These are phyloP conservation scores for Heliocidaris tuberculata DNA, from an alignment of 35 echinoderm and acorn worm species.

Conservation along the genomic window DNA sequence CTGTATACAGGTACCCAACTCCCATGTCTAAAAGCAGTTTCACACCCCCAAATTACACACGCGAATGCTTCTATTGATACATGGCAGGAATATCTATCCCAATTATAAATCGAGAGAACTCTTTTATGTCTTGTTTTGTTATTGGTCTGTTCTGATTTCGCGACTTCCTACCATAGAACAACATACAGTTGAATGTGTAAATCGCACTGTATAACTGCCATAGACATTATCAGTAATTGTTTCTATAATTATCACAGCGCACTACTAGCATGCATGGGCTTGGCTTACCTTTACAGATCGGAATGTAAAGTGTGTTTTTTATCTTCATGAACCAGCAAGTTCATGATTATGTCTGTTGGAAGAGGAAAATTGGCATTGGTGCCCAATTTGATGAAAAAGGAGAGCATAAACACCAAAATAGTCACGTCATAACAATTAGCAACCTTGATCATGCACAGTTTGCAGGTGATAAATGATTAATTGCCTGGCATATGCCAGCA, in stretches of 20 bases:
- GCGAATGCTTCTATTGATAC: neutral
- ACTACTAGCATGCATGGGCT: neutral
- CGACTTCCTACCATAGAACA: neutral
- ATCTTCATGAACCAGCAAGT: neutral
- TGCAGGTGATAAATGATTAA: slow-evolving; percentile 4
- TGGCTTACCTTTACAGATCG: neutral
- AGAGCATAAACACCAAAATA: neutral
- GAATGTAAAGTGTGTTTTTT: neutral
- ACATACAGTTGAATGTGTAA: neutral
- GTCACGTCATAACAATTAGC: neutral
- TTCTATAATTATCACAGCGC: neutral
- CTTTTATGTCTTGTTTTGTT: neutral
- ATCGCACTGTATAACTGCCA: too few relatives aligned
- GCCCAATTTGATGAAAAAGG: neutral
- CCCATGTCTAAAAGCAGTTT: neutral
- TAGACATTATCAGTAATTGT: too few relatives aligned
- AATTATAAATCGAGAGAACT: neutral
- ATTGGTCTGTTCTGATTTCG: neutral
- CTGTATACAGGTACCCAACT: neutral
- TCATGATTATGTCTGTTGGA: neutral
- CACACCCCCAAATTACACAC: neutral
- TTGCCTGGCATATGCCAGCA: neutral
- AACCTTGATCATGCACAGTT: neutral
- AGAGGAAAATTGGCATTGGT: neutral
- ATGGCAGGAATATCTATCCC: neutral